Conservation (phyloP, 92 coral and sea anemone species). For the Epizoanthus stellaris region DNA sequence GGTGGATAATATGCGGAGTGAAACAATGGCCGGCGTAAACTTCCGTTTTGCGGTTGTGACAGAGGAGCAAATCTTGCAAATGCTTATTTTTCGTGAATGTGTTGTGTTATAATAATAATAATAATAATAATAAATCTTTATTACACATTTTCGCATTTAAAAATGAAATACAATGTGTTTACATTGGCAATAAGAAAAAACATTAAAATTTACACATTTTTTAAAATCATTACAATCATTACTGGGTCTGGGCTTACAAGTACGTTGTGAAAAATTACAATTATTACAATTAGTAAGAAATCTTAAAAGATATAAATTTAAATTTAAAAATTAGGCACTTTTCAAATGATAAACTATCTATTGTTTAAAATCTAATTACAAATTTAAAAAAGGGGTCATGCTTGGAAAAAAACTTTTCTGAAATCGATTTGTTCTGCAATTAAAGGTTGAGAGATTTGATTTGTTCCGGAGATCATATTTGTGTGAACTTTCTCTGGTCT, state of each 20-base stretch:
- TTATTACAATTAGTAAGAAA: constrained; percentile 16
- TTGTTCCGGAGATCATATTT: constrained; percentile 34
- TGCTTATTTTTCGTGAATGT: no score
- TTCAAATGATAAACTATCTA: not conserved
- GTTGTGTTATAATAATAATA: not conserved
- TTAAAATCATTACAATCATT: no score
- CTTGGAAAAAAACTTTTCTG: constrained; percentile 44
- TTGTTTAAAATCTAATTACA: constrained; percentile 16
- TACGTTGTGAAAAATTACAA: constrained; percentile 19
- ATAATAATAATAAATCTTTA: not conserved
- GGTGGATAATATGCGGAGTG: no score
- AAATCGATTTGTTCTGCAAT: constrained; percentile 41
- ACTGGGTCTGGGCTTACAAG: constrained; percentile 22
- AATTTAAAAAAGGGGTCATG: constrained; percentile 38
- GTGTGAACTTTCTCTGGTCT: constrained; percentile 37
- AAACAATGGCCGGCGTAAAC: no score
- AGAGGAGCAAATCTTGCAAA: no score
- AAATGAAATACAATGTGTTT: constrained; percentile 9
- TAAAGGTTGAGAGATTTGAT: constrained; percentile 34
- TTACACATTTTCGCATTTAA: constrained; percentile 16
- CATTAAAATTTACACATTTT: constrained; percentile 15
- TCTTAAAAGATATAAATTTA: constrained; percentile 18
- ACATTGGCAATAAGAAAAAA: constrained; percentile 23
- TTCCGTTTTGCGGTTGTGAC: no score
- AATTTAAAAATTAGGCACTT: constrained; percentile 17